Evolutionary conservation across 2,888 invertebrate genomes (phyloP).

Genomic region (Cataglyphis rosenhaueri): DNA sequence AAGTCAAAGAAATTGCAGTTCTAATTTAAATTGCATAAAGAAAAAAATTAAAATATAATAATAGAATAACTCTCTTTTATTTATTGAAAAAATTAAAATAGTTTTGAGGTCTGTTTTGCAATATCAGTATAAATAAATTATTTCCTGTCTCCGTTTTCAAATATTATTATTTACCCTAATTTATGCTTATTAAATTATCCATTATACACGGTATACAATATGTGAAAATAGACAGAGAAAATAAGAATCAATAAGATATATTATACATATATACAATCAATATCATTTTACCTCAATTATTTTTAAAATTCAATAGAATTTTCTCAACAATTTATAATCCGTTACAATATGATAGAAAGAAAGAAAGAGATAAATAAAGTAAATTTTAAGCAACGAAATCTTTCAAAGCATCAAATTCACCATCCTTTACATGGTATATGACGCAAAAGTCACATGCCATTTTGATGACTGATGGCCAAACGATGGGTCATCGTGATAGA

Average conservation of each 20-base stretch:
- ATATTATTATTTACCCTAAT: conserved; percentile 15
- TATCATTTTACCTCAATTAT: not conserved
- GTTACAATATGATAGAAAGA: not conserved
- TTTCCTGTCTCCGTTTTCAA: not conserved
- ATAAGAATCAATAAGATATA: not conserved
- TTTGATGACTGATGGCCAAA: not conserved
- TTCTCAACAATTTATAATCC: not conserved
- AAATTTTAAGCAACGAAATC: not conserved
- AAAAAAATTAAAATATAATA: not conserved
- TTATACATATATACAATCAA: not conserved
- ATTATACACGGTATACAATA: not conserved
- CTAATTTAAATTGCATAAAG: not conserved
- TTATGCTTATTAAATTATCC: not conserved
- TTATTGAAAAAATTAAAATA: not conserved
- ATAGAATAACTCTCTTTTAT: too few species aligned
- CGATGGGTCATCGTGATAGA: conserved; percentile 29
- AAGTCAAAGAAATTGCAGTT: not conserved
- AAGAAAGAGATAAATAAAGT: not conserved
- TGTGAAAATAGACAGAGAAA: not conserved
- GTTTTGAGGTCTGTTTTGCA: not conserved
- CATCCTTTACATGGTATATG: not conserved
- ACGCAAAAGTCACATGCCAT: not conserved
- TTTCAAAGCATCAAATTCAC: not conserved
- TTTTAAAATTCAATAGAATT: not conserved
- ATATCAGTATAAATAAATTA: not conserved